Evolutionary conservation across 2,797 vertebrate genomes (phyloP).

Genomic region (Pitangus sulphuratus): DNA sequence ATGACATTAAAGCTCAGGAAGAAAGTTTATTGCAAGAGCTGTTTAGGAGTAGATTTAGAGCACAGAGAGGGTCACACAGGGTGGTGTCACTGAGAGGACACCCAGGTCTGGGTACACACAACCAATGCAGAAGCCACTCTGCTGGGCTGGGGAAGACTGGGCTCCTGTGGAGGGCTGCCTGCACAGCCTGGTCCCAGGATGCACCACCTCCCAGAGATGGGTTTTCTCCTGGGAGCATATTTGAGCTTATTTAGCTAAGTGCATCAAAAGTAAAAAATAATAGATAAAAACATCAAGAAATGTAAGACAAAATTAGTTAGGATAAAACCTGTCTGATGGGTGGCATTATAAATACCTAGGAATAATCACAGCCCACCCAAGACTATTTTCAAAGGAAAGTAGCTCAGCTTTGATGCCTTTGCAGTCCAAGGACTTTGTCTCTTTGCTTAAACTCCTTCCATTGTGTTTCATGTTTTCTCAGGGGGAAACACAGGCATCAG

Average conservation of each 20-base stretch:
- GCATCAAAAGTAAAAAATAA: constrained; percentile 13
- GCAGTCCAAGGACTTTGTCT: constrained; percentile 12
- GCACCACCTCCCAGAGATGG: neutral
- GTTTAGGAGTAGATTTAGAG: neutral
- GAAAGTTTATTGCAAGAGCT: neutral
- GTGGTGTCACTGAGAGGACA: neutral
- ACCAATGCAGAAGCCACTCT: neutral
- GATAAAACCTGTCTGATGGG: constrained; percentile 9
- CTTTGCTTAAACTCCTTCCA: constrained; percentile 17
- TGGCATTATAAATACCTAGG: constrained; percentile 10
- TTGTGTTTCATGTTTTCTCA: constrained; percentile 49
- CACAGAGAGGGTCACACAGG: neutral
- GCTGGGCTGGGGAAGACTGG: neutral
- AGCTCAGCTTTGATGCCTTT: constrained; percentile 54
- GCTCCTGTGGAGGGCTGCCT: neutral
- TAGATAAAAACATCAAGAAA: neutral
- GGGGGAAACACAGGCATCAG: constrained; percentile 14
- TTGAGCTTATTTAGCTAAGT: constrained; percentile 11
- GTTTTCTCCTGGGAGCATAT: neutral
- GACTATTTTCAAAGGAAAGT: constrained; percentile 51
- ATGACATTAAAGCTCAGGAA: neutral
- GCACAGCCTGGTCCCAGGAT: neutral
- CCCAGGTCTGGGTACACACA: neutral
- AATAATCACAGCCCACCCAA: constrained; percentile 36
- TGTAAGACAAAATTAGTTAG: constrained; percentile 16